phyloP scores from a whole-genome alignment of 2,113 vertebrate genomes.

The Centropus unirufus region DNA sequence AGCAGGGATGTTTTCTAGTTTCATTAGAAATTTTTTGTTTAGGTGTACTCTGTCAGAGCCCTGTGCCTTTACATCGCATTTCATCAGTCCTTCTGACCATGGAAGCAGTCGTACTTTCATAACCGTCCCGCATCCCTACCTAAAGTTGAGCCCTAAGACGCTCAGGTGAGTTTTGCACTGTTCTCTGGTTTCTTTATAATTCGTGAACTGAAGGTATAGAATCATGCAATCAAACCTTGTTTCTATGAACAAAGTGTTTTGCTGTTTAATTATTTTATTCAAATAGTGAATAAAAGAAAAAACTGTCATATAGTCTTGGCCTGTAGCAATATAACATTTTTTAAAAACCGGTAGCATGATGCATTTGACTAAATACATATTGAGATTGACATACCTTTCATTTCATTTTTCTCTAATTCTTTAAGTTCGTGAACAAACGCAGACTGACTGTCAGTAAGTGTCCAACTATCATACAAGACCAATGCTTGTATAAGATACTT shows the following conservation, averaged over 20 bases:
- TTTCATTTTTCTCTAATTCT: constrained; percentile 81
- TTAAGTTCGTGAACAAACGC: constrained; percentile 80
- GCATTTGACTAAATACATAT: neutral
- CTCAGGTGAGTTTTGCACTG: neutral
- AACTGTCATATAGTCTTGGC: neutral
- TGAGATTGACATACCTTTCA: constrained; percentile 77
- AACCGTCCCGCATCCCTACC: neutral
- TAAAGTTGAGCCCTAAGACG: neutral
- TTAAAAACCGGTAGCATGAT: neutral
- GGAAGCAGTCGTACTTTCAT: neutral
- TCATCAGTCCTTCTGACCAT: neutral
- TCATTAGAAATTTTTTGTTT: neutral
- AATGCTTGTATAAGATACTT: constrained; percentile 86
- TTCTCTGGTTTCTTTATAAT: neutral
- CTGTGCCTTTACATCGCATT: neutral
- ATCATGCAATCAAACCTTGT: neutral
- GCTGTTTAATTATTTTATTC: neutral
- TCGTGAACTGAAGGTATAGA: neutral
- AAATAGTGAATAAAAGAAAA: neutral
- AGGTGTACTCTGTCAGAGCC: neutral
- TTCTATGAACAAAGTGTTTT: neutral
- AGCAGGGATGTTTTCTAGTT: neutral
- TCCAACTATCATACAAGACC: constrained; percentile 86
- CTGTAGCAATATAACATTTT: neutral
- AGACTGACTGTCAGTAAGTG: constrained; percentile 80